Evolutionary conservation across 2,113 vertebrate genomes (phyloP), one percentile per base, ranked within the genome.

Genomic region (Ameiurus melas): DNA sequence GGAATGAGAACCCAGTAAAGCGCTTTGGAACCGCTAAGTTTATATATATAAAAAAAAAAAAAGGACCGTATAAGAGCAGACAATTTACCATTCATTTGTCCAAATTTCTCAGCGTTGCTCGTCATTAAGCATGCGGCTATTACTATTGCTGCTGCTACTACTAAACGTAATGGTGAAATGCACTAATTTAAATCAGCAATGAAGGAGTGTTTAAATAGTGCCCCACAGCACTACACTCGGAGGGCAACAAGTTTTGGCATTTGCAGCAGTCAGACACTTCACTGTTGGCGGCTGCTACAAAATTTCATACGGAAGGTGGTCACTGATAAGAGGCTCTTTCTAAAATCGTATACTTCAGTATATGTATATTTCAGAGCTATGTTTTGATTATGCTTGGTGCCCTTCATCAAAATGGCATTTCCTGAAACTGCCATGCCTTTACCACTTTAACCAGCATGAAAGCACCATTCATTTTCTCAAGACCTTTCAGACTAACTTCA

Each of bases 401-500:
- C 27, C 22, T 30, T 43, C 20, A 84, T 77, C 7, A 75, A 25
- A 78, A 64, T 77, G 19, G 36, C 2, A 66, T 84, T 84, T 84
- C 39, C 36, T 84, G 82, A 51, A 51, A 47, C 39, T 66, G 14
- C n/a, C 7, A 47, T 6, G 13, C 25, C 22, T 70, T 84, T 83
- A 64, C 62, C 68, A 86, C n/a, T 33, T 83, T 57, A 58, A 36
- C 68, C 57, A 20, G 64, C 12, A 83, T 77, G 66, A 66, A 75
- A 81, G 51, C 36, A 12, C 39, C 47, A 64, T 80, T 81, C 10
- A 78, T 82, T 2, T 88, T 86, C 60, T n/a, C n/a, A 66, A 68
- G 85, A 57, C 85, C 84, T 92, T 93, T 84, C 88, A 92, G 75
- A 82, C 81, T 78, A 81, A 73, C n/a, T 83, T 70, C 39, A 71